phyloP scores from a whole-genome alignment of 2,797 vertebrate genomes.

The Thaleichthys pacificus region DNA sequence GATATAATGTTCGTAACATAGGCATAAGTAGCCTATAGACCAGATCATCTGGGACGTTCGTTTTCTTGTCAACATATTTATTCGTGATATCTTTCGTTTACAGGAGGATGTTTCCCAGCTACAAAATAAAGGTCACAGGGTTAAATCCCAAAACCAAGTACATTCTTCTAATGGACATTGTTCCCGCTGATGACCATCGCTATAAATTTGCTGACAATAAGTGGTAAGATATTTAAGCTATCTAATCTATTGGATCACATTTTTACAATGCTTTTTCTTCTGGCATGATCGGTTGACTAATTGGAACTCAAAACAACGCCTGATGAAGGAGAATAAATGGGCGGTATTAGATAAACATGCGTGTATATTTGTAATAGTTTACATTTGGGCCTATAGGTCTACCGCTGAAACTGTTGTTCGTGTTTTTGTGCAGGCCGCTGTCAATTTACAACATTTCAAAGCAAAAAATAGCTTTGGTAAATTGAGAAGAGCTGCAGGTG shows the following conservation, averaged over 20 bases:
- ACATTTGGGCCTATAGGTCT: background rate
- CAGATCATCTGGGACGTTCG: too few relatives aligned
- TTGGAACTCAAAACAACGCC: too few relatives aligned
- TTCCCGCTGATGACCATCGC: slow-evolving; percentile 91
- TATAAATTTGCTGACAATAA: slow-evolving; percentile 98
- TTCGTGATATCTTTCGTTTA: slow-evolving; percentile 1
- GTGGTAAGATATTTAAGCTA: slow-evolving; percentile 78
- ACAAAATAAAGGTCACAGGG: slow-evolving; percentile 96
- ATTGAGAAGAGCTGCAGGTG: background rate
- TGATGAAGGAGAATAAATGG: too few relatives aligned
- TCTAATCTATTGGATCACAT: too few relatives aligned
- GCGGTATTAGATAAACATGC: too few relatives aligned
- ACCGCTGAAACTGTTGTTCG: too few relatives aligned
- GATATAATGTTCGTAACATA: too few relatives aligned
- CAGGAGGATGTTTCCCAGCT: slow-evolving; percentile 97
- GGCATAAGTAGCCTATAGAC: too few relatives aligned
- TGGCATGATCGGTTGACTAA: too few relatives aligned
- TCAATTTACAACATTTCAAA: background rate
- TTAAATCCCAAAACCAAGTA: slow-evolving; percentile 97
- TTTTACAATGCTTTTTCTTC: too few relatives aligned
- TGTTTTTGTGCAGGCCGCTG: too few relatives aligned
- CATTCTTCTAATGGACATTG: slow-evolving; percentile 96
- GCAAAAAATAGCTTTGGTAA: background rate
- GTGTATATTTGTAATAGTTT: background rate
- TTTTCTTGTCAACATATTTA: too few relatives aligned